A percentile compares a stretch with the other conserved stretches of the same genome.
Evolutionary conservation across 2,113 vertebrate species (phyloP).

Genomic region (Tenebrosternarchus preto): DNA sequence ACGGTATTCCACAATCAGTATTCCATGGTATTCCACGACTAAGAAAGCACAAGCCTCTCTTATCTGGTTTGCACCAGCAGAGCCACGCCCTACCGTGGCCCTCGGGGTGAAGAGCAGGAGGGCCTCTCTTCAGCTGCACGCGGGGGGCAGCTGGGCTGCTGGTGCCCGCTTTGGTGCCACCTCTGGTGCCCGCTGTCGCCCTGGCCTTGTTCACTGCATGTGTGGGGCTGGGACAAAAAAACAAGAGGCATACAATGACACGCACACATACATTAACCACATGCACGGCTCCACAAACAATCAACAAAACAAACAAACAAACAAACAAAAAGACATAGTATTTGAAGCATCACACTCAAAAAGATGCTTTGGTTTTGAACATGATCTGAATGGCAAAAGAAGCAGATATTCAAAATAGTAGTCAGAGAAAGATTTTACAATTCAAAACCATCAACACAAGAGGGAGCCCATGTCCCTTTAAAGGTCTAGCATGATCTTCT

Average conservation of each 20-base stretch:
- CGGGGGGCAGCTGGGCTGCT: constrained; percentile 59
- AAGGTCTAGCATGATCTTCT: background rate
- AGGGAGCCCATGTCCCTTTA: background rate
- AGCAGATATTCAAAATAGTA: background rate
- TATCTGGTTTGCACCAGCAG: too few species aligned
- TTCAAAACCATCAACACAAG: background rate
- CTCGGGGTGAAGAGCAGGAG: constrained; percentile 66
- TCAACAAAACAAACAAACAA: background rate
- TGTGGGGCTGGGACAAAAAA: constrained; percentile 68
- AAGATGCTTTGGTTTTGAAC: too few species aligned
- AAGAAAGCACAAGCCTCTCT: too few species aligned
- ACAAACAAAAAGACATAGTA: background rate
- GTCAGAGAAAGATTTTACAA: background rate
- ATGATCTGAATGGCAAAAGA: too few species aligned
- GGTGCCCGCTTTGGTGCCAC: constrained; percentile 60
- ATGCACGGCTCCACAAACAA: too few species aligned
- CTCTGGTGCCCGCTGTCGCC: constrained; percentile 73
- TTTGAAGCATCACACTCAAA: too few species aligned
- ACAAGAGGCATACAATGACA: background rate
- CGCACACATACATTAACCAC: too few species aligned
- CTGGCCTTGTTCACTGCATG: constrained; percentile 77
- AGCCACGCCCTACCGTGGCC: constrained; percentile 75
- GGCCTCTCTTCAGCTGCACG: constrained; percentile 77
- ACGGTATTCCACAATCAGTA: too few species aligned
- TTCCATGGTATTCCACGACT: too few species aligned